Evolutionary conservation across 2,797 vertebrate species (phyloP).

Genomic region (Coracias cyanogaster): DNA sequence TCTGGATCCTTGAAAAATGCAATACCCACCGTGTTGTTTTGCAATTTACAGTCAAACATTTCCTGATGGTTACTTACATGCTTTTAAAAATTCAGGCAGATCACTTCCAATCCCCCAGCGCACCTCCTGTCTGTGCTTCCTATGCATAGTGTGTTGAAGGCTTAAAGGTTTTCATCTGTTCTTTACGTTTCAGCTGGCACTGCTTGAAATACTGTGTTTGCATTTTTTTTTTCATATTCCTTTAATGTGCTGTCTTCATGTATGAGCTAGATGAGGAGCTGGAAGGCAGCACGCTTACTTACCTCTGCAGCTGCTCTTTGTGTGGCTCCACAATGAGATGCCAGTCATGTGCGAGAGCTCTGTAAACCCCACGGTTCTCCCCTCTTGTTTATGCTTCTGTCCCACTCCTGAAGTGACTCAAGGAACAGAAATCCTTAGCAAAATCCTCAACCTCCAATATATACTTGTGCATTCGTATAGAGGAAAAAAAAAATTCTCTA

Average conservation of each 20-base stretch:
- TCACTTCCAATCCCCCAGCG: background rate
- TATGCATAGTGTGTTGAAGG: background rate
- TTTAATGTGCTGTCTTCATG: background rate
- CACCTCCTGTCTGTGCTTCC: background rate
- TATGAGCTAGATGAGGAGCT: background rate
- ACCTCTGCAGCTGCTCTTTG: background rate
- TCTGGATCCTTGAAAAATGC: background rate
- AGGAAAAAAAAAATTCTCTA: background rate
- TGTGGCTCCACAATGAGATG: background rate
- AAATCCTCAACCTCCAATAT: background rate
- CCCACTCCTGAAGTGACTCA: background rate
- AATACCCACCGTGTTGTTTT: background rate
- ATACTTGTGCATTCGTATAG: background rate
- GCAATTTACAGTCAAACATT: background rate
- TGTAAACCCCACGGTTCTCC: background rate
- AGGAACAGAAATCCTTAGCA: constrained; percentile 2
- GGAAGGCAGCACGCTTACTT: background rate
- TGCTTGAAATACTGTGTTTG: background rate
- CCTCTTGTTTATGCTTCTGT: background rate
- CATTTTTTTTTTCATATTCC: background rate
- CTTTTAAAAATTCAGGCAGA: constrained; percentile 10
- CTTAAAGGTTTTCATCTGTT: background rate
- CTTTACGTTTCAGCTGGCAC: background rate
- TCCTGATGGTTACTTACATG: background rate
- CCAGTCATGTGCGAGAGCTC: background rate